Conservation (phyloP, 1,140 invertebrate species). For the Panulirus ornatus region DNA sequence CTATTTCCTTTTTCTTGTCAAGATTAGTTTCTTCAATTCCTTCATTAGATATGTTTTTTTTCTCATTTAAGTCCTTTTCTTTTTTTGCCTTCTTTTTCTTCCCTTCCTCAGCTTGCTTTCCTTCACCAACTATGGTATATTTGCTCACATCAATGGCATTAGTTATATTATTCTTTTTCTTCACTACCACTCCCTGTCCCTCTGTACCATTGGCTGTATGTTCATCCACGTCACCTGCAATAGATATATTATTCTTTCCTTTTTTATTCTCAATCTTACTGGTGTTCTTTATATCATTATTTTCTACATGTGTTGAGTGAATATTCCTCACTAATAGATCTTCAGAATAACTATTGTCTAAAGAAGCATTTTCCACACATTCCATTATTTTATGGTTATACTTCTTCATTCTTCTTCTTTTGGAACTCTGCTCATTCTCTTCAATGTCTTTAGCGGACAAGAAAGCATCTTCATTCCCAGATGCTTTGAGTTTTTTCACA, state of each 20-base stretch:
- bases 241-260: not conserved
- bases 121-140: too few species aligned
- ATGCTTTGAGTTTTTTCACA: not conserved
- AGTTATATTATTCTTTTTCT: too few species aligned
- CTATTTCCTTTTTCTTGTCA: not conserved
- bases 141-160: too few species aligned
- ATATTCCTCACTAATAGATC: not conserved
- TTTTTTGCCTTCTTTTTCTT: not conserved
- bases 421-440: not conserved
- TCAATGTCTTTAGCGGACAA: not conserved
- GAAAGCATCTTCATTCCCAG: not conserved
- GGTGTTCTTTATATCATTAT: not conserved
- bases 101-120: too few species aligned
- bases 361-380: not conserved
- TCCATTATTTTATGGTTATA: not conserved
- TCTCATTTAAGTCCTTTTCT: not conserved
- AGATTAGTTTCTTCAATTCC: not conserved
- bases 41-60: constrained; percentile 1
- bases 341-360: not conserved
- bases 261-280: not conserved
- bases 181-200: too few species aligned
- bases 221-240: not conserved
- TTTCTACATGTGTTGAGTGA: not conserved
- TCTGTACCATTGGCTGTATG: not conserved
- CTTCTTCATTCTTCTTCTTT: not conserved